Evolutionary conservation across 2,888 invertebrate genomes (phyloP).

Genomic region (Nasonia oneida): DNA sequence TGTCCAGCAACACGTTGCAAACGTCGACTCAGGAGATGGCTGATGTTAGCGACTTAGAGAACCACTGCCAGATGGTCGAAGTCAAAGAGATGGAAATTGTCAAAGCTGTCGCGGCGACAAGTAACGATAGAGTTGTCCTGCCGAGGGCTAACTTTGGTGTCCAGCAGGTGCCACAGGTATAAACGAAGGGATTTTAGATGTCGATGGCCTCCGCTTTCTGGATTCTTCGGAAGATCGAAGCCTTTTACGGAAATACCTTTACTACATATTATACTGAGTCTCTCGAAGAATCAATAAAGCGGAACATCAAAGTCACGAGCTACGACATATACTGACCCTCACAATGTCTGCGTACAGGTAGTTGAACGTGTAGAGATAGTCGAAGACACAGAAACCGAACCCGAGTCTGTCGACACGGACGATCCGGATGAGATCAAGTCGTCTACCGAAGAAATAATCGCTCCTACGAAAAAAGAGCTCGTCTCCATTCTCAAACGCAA

Average conservation of each 20-base stretch:
- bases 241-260: background rate
- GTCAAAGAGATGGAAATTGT: constrained; percentile 86
- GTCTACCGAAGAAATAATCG: background rate
- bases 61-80: constrained; percentile 82
- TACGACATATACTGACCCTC: background rate
- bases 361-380: constrained; percentile 80
- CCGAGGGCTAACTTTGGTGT: constrained; percentile 74
- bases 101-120: constrained; percentile 83
- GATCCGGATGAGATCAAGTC: constrained; percentile 67
- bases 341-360: constrained; percentile 67
- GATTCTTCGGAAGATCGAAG: background rate
- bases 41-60: constrained; percentile 50
- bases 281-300: background rate
- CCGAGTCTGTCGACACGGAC: constrained; percentile 74
- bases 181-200: background rate
- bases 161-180: constrained; percentile 74
- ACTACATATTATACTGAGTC: background rate
- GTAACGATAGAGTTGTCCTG: constrained; percentile 75
- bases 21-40: constrained; percentile 56
- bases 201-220: background rate
- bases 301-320: background rate
- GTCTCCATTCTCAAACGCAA: constrained; percentile 48
- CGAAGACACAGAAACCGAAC: constrained; percentile 79
- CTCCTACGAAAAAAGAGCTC: constrained; percentile 35
- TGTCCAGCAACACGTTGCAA: constrained; percentile 81